Conservation (phyloP, 2,113 vertebrate genomes). For the Pitta sordida region DNA sequence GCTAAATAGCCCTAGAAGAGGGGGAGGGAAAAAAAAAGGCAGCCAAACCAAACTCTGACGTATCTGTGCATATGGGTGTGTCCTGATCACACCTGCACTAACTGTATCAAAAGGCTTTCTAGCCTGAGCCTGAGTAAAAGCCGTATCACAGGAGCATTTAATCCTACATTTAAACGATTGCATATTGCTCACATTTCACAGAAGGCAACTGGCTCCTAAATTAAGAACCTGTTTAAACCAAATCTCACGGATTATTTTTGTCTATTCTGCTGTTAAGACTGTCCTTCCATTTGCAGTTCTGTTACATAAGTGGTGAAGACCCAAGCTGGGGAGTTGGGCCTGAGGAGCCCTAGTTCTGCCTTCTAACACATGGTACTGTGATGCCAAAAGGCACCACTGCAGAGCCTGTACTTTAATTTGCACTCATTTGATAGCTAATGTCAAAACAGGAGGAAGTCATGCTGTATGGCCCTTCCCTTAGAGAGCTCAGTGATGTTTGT, state of each 20-base stretch:
- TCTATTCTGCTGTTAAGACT: background rate
- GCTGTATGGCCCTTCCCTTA: background rate
- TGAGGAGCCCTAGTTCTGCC: background rate
- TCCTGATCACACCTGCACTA: background rate
- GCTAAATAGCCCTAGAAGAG: background rate
- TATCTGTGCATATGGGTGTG: background rate
- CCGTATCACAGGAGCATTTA: background rate
- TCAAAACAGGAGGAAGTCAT: background rate
- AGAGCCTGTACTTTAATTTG: background rate
- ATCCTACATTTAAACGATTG: background rate
- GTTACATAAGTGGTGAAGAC: background rate
- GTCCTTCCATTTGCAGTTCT: background rate
- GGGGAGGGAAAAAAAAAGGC: background rate
- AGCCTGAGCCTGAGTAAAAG: background rate
- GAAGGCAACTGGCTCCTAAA: background rate
- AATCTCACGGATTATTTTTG: background rate
- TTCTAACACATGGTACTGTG: fast-evolving
- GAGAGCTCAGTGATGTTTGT: background rate
- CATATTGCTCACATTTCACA: fast-evolving
- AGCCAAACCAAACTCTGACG: background rate
- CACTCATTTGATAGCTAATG: background rate
- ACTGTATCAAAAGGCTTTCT: background rate
- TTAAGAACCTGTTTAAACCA: background rate
- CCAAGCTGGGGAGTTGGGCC: fast-evolving
- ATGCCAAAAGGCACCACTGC: background rate